Conservation (phyloP, 2,888 invertebrate genomes). For the Mantis religiosa region DNA sequence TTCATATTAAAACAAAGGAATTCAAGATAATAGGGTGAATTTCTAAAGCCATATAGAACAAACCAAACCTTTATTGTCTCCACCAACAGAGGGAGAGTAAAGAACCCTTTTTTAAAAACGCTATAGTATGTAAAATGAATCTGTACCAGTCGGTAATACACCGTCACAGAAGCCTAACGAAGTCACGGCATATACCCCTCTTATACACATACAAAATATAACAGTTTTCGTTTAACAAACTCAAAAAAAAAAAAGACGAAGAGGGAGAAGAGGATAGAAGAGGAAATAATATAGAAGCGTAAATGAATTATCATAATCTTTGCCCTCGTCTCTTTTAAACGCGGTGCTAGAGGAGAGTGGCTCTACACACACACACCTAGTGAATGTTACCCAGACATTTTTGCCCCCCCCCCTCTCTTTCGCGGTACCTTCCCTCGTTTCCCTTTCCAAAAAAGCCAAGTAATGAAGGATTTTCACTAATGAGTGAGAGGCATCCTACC, state of each 20-base stretch:
- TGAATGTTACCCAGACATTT: constrained; percentile 16
- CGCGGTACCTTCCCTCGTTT: neutral
- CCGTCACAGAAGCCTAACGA: constrained; percentile 6
- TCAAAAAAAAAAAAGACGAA: neutral
- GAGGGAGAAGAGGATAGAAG: neutral
- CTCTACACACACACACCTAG: neutral
- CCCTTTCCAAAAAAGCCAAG: constrained; percentile 14
- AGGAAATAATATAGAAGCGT: constrained; percentile 17
- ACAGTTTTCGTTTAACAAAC: constrained; percentile 17
- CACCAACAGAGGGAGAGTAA: neutral
- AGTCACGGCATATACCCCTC: constrained; percentile 1
- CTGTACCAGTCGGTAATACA: neutral
- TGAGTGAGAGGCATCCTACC: constrained; percentile 21
- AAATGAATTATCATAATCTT: constrained; percentile 19
- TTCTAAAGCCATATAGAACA: neutral
- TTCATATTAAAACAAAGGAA: too few relatives aligned
- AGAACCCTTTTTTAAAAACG: neutral
- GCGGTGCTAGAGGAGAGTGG: neutral
- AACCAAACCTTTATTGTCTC: neutral
- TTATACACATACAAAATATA: constrained; percentile 10
- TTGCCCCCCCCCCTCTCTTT: neutral
- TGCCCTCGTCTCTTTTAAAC: constrained; percentile 5
- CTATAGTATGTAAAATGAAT: constrained; percentile 3
- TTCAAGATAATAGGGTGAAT: neutral
- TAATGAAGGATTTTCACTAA: constrained; percentile 26